These are phyloP conservation scores for Leucopsar rothschildi DNA, from an alignment of 2,113 vertebrate species.

Conservation along the genomic window DNA sequence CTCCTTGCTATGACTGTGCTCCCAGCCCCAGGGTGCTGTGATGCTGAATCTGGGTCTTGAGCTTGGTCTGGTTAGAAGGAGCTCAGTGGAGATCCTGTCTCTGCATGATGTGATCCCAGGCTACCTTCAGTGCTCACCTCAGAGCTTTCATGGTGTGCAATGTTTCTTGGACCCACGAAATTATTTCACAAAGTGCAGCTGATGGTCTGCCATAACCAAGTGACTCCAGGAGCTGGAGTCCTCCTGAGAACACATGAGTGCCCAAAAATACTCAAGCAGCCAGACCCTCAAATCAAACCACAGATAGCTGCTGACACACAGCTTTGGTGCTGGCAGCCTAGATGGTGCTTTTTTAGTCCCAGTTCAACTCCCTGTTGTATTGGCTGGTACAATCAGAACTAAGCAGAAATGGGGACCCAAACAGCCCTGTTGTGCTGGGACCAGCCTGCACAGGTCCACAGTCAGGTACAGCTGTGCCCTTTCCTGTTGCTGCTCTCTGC, in stretches of 20 bases:
- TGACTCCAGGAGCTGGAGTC: not conserved
- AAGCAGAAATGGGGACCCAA: not conserved
- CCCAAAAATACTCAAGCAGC: not conserved
- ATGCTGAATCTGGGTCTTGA: not conserved
- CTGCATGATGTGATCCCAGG: not conserved
- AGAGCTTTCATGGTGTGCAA: not conserved
- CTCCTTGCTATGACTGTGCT: not conserved
- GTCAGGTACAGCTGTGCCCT: not conserved
- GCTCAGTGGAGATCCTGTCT: not conserved
- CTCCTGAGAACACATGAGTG: accelerated
- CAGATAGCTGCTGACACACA: not conserved
- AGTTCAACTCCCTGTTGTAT: not conserved
- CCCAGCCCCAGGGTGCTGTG: not conserved
- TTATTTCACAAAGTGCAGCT: not conserved
- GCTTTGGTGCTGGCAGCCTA: not conserved
- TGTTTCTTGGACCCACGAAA: not conserved
- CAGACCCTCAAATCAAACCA: not conserved
- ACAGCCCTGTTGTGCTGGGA: not conserved
- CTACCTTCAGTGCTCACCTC: not conserved
- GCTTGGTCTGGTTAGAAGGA: not conserved
- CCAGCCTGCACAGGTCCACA: not conserved
- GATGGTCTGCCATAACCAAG: not conserved
- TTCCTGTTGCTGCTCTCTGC: not conserved
- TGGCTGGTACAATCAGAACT: not conserved
- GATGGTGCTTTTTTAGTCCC: not conserved